A percentile compares a stretch with the other conserved stretches of the same genome.
These are phyloP conservation scores for Macrosoma leucophasiata DNA, from an alignment of 2,888 invertebrate species.

Conservation along the genomic window DNA sequence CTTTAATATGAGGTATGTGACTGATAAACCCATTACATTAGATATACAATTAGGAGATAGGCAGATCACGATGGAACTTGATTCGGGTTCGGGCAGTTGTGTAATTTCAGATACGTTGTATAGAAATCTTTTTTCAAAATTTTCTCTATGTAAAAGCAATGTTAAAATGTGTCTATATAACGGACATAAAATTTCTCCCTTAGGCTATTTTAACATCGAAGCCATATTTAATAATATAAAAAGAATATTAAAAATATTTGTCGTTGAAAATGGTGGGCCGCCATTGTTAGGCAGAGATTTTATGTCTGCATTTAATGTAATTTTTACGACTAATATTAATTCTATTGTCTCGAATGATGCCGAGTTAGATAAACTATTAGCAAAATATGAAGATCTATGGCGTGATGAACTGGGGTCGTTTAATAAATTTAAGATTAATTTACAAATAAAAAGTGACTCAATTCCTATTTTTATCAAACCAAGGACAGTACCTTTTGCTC, in stretches of 20 bases:
- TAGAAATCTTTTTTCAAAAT: slow-evolving; percentile 9
- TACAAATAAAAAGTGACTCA: slow-evolving; percentile 16
- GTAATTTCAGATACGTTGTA: slow-evolving; percentile 22
- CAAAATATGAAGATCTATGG: slow-evolving; percentile 14
- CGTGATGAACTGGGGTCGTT: slow-evolving; percentile 13
- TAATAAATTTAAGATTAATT: slow-evolving; percentile 16
- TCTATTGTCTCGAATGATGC: background rate
- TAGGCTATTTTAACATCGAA: slow-evolving; percentile 17
- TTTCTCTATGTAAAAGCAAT: slow-evolving; percentile 7
- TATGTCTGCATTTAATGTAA: slow-evolving; percentile 18
- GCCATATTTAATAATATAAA: slow-evolving; percentile 10
- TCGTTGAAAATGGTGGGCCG: slow-evolving; percentile 24
- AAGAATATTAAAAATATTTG: slow-evolving; percentile 20
- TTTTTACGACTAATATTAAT: slow-evolving; percentile 2
- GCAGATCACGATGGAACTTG: slow-evolving; percentile 20
- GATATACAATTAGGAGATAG: slow-evolving; percentile 8
- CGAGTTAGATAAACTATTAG: slow-evolving; percentile 4
- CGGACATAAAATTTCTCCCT: slow-evolving; percentile 26
- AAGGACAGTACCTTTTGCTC: slow-evolving; percentile 12
- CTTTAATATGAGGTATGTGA: slow-evolving; percentile 23
- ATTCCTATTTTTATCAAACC: slow-evolving; percentile 21
- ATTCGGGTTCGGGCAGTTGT: slow-evolving; percentile 20
- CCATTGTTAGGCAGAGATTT: slow-evolving; percentile 21
- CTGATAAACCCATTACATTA: slow-evolving; percentile 15
- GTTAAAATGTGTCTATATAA: slow-evolving; percentile 26